A percentile compares a stretch with the other conserved stretches of the same genome.
phyloP scores from a whole-genome alignment of 2,888 invertebrate species.

The Cheiracanthium punctorium region DNA sequence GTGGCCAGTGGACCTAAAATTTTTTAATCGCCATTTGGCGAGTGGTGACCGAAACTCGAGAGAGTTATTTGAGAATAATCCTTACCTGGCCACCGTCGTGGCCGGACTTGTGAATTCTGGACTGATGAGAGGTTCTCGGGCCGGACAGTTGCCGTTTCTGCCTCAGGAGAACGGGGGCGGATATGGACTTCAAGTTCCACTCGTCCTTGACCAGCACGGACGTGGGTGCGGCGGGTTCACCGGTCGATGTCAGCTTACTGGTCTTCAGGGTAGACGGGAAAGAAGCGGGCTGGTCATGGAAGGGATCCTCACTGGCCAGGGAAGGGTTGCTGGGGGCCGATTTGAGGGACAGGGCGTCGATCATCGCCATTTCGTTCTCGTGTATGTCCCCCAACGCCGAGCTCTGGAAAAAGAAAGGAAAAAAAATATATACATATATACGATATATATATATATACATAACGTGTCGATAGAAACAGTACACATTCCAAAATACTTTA shows the following conservation, averaged over 20 bases:
- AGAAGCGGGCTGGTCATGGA: constrained; percentile 35
- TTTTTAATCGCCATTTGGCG: background rate
- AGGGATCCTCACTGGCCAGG: constrained; percentile 1
- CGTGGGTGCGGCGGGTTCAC: constrained; percentile 51
- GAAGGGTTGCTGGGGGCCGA: constrained; percentile 49
- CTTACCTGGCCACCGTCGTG: background rate
- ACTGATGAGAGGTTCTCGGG: constrained; percentile 43
- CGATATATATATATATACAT: too few species aligned
- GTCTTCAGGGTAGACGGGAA: constrained; percentile 48
- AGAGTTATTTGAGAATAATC: background rate
- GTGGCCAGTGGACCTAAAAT: too few species aligned
- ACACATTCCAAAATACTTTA: too few species aligned
- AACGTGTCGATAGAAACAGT: too few species aligned
- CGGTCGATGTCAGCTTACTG: constrained; percentile 18
- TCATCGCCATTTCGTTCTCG: constrained; percentile 43
- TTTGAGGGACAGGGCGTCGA: constrained; percentile 40
- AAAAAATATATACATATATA: too few species aligned
- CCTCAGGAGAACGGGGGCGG: constrained; percentile 53
- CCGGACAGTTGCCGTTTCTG: constrained; percentile 28
- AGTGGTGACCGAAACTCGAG: too few species aligned
- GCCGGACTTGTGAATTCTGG: constrained; percentile 26
- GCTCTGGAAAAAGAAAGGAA: too few species aligned
- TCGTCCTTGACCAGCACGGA: constrained; percentile 45
- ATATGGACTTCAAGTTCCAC: constrained; percentile 48
- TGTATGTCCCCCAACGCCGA: constrained; percentile 37